phyloP scores from a whole-genome alignment of 2,113 vertebrate genomes.

The Datnioides undecimradiatus region DNA sequence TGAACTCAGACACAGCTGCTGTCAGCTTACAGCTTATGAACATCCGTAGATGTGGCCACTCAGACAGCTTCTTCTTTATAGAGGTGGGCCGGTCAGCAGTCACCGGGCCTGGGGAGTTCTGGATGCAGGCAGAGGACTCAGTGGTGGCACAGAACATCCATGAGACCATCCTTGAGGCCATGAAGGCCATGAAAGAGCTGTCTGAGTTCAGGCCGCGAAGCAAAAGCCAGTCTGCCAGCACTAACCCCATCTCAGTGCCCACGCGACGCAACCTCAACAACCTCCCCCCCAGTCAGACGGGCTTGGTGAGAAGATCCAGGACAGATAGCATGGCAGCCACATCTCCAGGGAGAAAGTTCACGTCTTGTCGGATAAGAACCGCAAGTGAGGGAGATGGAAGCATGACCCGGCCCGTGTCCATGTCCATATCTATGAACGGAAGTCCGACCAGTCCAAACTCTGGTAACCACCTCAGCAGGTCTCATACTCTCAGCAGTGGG shows the following conservation, averaged over 20 bases:
- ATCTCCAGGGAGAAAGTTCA: conserved; percentile 79
- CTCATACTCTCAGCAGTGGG: conserved; percentile 82
- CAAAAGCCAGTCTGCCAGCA: conserved; percentile 95
- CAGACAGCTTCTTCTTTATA: conserved; percentile 98
- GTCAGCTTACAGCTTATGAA: conserved; percentile 97
- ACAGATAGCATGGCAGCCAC: conserved; percentile 86
- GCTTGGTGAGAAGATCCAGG: conserved; percentile 85
- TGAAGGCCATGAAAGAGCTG: conserved; percentile 96
- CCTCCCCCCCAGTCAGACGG: conserved; percentile 89
- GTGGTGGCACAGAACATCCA: conserved; percentile 99
- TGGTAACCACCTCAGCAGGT: conserved; percentile 85
- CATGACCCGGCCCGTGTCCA: conserved; percentile 80
- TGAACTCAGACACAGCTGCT: conserved; percentile 92
- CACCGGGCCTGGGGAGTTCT: conserved; percentile 96
- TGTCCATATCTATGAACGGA: conserved; percentile 82
- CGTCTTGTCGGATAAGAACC: conserved; percentile 86
- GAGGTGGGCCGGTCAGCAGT: conserved; percentile 96
- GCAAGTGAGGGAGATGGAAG: conserved; percentile 89
- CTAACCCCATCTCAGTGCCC: conserved; percentile 86
- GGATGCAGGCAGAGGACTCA: conserved; percentile 98
- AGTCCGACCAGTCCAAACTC: conserved; percentile 88
- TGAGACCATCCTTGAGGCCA: conserved; percentile 97
- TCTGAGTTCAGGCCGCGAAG: conserved; percentile 95
- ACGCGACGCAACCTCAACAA: conserved; percentile 85
- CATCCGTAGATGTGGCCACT: conserved; percentile 96